Evolutionary conservation across 2,888 invertebrate genomes (phyloP), one percentile per base, ranked within the genome.

Genomic region (Archaeoteleia sp.): DNA sequence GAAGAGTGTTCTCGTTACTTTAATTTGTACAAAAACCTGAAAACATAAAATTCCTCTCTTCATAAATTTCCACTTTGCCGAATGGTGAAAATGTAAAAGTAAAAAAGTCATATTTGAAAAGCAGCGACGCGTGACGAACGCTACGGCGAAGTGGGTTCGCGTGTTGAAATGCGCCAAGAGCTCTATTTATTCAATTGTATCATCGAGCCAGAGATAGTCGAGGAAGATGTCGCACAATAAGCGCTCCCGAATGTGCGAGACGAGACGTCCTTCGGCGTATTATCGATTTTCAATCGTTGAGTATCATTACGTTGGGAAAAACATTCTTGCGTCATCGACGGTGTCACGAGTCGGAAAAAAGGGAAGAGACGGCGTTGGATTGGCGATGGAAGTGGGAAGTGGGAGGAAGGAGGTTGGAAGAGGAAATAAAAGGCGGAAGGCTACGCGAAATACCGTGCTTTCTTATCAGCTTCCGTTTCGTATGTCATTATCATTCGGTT

Each of bases 281-380:
- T 55, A 61, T 67, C 67, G 67, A 61, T 67, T 61, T 67, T 55
- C 67, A 61, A 61, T 67, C 57, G 54, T 40, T 61, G 61, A 51
- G 61, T 61, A 51, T 67, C 61, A 61, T 67, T 57, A 45, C 43
- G 51, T 25, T 25, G 30, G 43, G 34, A n/a, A n/a, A n/a, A n/a
- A n/a, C n/a, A n/a, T n/a, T n/a, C n/a, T n/a, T n/a, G n/a, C n/a
- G n/a, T n/a, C n/a, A n/a, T n/a, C n/a, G n/a, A n/a, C n/a, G n/a
- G n/a, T n/a, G n/a, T n/a, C n/a, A n/a, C n/a, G n/a, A n/a, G n/a
- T 51, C 25, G 34, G 15, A 29, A 48, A 23, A 14, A 30, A 29
- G 34, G 23, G 55, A 55, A 40, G 61, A 15, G 58, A 27, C 7
- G 10, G 14, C 37, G 7, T 5, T 14, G 2, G 6, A 37, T 12